Evolutionary conservation across 2,888 invertebrate genomes (phyloP).

Genomic region (Trachelus stipa): DNA sequence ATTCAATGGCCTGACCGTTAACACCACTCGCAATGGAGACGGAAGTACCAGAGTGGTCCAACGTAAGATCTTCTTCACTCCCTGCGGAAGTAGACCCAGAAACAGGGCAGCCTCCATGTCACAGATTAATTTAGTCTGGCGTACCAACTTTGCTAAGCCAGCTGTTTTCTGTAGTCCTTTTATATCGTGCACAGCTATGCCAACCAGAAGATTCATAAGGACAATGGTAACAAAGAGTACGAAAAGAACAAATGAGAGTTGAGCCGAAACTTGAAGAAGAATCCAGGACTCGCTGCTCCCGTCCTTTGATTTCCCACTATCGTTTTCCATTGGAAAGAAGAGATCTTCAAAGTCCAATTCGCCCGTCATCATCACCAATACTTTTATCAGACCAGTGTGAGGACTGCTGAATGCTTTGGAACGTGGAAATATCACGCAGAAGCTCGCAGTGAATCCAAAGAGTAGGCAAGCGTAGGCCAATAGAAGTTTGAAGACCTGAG

Average conservation of each 20-base stretch:
- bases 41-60: constrained; percentile 85
- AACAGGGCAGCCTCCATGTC: constrained; percentile 87
- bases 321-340: constrained; percentile 72
- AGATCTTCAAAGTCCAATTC: constrained; percentile 83
- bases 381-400: constrained; percentile 86
- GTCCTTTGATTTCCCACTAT: constrained; percentile 72
- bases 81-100: constrained; percentile 82
- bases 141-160: constrained; percentile 83
- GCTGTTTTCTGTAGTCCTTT: constrained; percentile 88
- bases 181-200: constrained; percentile 89
- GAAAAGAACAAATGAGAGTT: constrained; percentile 84
- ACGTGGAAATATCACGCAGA: constrained; percentile 88
- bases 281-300: constrained; percentile 66
- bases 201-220: constrained; percentile 86
- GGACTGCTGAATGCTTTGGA: constrained; percentile 86
- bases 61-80: constrained; percentile 79
- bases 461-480: constrained; percentile 87
- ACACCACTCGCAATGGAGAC: constrained; percentile 83
- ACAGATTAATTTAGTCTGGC: constrained; percentile 88
- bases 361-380: constrained; percentile 91
- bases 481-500: constrained; percentile 87
- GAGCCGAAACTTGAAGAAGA: constrained; percentile 82
- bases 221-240: constrained; percentile 87
- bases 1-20: constrained; percentile 86
- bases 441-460: constrained; percentile 88